Evolutionary conservation across 2,113 vertebrate genomes (phyloP).

Genomic region (Elgaria multicarinata): DNA sequence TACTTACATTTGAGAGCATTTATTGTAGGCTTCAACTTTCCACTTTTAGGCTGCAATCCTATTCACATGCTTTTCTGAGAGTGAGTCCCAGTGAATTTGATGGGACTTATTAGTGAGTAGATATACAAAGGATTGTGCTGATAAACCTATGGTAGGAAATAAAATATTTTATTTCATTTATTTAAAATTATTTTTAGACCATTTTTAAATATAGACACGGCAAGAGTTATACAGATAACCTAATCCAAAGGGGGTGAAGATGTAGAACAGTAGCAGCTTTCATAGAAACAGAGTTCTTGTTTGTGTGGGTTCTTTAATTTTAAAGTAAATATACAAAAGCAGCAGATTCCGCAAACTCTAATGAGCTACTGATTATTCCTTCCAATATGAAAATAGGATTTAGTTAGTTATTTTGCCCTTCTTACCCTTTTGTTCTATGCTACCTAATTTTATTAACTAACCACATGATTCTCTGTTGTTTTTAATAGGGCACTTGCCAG

Average conservation of each 20-base stretch:
- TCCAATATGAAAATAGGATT: not conserved
- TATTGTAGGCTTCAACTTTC: not conserved
- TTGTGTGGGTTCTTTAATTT: not conserved
- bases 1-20: not conserved
- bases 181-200: not conserved
- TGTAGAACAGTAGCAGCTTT: not conserved
- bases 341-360: not conserved
- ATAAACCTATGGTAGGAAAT: not conserved
- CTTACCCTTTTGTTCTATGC: not conserved
- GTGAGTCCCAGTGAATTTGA: not conserved
- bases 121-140: not conserved
- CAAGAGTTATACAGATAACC: not conserved
- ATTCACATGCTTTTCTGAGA: not conserved
- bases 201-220: not conserved
- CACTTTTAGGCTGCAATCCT: not conserved
- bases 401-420: not conserved
- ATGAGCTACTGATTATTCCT: not conserved
- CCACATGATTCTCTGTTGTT: slow-evolving; percentile 3
- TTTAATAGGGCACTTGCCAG: slow-evolving; percentile 90
- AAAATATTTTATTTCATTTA: not conserved
- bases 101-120: not conserved
- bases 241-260: not conserved
- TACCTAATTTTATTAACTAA: slow-evolving; percentile 1
- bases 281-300: not conserved
- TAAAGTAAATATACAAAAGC: not conserved